Evolutionary conservation across 2,113 vertebrate species (phyloP).

Genomic region (Eptatretus burgeri): DNA sequence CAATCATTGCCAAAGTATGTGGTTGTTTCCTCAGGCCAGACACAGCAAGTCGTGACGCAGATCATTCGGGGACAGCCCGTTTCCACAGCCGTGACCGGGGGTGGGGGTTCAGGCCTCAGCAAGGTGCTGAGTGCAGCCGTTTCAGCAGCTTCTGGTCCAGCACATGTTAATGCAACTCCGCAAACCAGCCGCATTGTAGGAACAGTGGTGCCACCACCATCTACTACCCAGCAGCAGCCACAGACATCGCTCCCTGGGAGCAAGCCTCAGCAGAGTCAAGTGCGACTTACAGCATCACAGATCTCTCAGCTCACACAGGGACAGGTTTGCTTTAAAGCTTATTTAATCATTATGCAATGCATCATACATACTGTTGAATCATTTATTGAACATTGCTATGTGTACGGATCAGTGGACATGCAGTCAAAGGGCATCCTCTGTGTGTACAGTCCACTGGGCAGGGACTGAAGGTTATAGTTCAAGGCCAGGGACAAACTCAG

Average conservation of each 20-base stretch:
- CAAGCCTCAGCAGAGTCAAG: conserved; percentile 78
- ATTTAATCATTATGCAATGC: too few relatives aligned
- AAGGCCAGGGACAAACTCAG: conserved; percentile 88
- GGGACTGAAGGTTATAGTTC: conserved; percentile 82
- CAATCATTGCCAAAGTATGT: not conserved
- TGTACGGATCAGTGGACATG: too few relatives aligned
- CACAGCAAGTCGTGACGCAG: conserved; percentile 39
- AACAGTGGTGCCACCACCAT: conserved; percentile 10
- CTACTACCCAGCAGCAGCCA: not conserved
- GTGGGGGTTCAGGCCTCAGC: conserved; percentile 11
- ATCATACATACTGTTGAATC: too few relatives aligned
- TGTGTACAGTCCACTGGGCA: conserved; percentile 43
- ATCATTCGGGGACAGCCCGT: conserved; percentile 27
- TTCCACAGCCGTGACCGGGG: conserved; percentile 25
- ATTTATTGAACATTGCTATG: too few relatives aligned
- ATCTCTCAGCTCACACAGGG: conserved; percentile 81
- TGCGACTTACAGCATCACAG: conserved; percentile 89
- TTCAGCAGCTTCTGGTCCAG: not conserved
- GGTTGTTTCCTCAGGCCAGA: conserved; percentile 22
- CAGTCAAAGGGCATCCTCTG: too few relatives aligned
- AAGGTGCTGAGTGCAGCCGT: not conserved
- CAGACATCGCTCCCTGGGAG: not conserved
- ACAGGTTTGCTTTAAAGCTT: conserved; percentile 26
- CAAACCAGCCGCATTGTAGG: conserved; percentile 21
- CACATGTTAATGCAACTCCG: conserved; percentile 15